Percentiles rank a stretch among this genome's conserved stretches.
Conservation (phyloP, 2,888 invertebrate genomes). For the Lysandra coridon region DNA sequence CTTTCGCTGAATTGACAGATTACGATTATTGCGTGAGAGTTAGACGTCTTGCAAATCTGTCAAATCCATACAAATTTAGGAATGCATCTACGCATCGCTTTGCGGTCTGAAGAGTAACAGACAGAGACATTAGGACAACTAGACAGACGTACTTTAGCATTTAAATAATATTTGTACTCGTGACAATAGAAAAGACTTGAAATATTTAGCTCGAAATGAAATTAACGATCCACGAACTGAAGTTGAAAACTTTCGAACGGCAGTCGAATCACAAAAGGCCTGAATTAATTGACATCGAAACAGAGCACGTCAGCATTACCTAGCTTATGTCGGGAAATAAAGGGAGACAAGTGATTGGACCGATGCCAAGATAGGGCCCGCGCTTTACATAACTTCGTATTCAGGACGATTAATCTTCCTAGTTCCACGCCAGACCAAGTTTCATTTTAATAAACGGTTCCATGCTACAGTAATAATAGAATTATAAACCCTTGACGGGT, state of each 20-base stretch:
- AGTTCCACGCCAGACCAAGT: slow-evolving; percentile 75
- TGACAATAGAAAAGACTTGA: not conserved
- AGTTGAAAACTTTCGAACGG: not conserved
- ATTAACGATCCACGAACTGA: not conserved
- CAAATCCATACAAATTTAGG: too few species aligned
- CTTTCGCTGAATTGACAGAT: too few species aligned
- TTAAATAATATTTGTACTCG: too few species aligned
- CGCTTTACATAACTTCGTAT: slow-evolving; percentile 79
- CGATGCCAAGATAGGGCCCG: slow-evolving; percentile 72
- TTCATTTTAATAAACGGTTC: slow-evolving; percentile 79
- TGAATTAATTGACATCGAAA: slow-evolving; percentile 35
- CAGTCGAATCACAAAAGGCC: slow-evolving; percentile 3
- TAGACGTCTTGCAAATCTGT: too few species aligned
- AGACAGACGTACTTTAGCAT: too few species aligned
- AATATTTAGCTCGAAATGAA: not conserved
- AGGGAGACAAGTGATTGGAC: slow-evolving; percentile 77
- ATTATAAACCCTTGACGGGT: slow-evolving; percentile 18
- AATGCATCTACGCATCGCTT: too few species aligned
- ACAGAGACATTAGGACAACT: too few species aligned
- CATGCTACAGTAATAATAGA: slow-evolving; percentile 68
- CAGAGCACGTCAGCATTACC: slow-evolving; percentile 41
- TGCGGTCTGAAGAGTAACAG: too few species aligned
- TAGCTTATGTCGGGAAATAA: slow-evolving; percentile 55
- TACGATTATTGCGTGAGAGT: too few species aligned
- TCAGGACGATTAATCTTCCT: slow-evolving; percentile 79